Percentiles rank a stretch among this genome's conserved stretches.
phyloP scores from a whole-genome alignment of 2,888 invertebrate genomes.

The Ophion costatus region DNA sequence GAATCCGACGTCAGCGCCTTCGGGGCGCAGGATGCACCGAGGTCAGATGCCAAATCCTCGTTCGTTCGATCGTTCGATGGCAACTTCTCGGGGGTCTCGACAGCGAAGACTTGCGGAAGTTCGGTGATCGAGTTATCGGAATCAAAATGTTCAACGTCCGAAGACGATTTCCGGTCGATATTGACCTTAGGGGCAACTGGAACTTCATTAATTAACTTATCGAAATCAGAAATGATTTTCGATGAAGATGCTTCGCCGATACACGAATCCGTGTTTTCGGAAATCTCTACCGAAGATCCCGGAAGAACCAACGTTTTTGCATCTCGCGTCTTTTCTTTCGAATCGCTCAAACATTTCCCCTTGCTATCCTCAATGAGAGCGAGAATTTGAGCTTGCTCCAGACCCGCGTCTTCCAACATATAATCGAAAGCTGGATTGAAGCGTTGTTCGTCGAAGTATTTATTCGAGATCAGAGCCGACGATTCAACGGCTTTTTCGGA shows the following conservation, averaged over 20 bases:
- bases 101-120: slow-evolving; percentile 40
- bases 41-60: slow-evolving; percentile 22
- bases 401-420: slow-evolving; percentile 91
- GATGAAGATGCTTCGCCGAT: neutral
- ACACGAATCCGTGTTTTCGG: slow-evolving; percentile 39
- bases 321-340: neutral
- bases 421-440: slow-evolving; percentile 87
- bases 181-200: slow-evolving; percentile 32
- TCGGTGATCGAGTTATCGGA: slow-evolving; percentile 29
- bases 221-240: slow-evolving; percentile 56
- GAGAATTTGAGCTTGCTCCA: slow-evolving; percentile 89
- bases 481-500: slow-evolving; percentile 55
- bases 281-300: slow-evolving; percentile 21
- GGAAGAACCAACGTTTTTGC: slow-evolving; percentile 43
- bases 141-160: slow-evolving; percentile 12
- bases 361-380: slow-evolving; percentile 80
- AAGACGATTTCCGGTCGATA: neutral
- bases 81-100: slow-evolving; percentile 23
- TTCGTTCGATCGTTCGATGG: slow-evolving; percentile 43
- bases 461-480: slow-evolving; percentile 76
- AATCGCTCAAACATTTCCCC: slow-evolving; percentile 17
- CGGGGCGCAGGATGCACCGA: slow-evolving; percentile 9
- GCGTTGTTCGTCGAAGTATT: slow-evolving; percentile 78
- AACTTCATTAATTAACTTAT: slow-evolving; percentile 45
- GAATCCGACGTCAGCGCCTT: slow-evolving; percentile 67